Conservation (phyloP, 1,140 invertebrate species). For the Mercenaria mercenaria region DNA sequence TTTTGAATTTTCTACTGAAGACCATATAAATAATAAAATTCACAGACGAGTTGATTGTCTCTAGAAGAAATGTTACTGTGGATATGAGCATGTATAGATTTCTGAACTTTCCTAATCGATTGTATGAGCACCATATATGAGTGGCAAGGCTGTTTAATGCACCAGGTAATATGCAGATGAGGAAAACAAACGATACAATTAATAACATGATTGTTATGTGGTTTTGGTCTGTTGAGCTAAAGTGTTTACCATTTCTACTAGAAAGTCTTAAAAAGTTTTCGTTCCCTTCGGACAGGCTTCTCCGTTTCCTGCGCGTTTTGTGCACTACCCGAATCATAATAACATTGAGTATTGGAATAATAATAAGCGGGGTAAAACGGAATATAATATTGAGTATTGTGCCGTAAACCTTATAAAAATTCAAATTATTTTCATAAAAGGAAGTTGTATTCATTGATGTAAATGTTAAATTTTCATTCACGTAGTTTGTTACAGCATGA, state of each 20-base stretch:
- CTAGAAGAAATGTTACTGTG: conserved; percentile 77
- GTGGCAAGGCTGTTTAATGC: conserved; percentile 77
- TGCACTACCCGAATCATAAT: conserved; percentile 76
- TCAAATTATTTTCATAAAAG: conserved; percentile 70
- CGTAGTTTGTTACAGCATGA: conserved; percentile 42
- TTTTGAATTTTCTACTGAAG: conserved; percentile 77
- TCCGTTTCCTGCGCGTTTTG: conserved; percentile 70
- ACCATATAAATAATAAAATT: conserved; percentile 84
- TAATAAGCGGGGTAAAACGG: conserved; percentile 75
- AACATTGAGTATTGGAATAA: conserved; percentile 75
- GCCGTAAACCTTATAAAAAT: conserved; percentile 77
- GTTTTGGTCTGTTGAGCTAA: conserved; percentile 73
- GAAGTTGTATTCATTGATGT: conserved; percentile 67
- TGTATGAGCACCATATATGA: conserved; percentile 72
- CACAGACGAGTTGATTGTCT: conserved; percentile 80
- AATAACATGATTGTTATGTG: conserved; percentile 81
- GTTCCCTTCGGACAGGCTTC: conserved; percentile 46
- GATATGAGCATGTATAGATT: conserved; percentile 76
- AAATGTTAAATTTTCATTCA: conserved; percentile 53
- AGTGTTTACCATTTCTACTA: conserved; percentile 52
- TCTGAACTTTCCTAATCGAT: conserved; percentile 65
- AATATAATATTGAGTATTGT: conserved; percentile 77
- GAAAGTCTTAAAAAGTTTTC: neutral
- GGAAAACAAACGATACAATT: conserved; percentile 77
- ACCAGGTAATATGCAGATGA: conserved; percentile 80